Conservation (phyloP, 2,113 vertebrate genomes). For the Elachura formosa region DNA sequence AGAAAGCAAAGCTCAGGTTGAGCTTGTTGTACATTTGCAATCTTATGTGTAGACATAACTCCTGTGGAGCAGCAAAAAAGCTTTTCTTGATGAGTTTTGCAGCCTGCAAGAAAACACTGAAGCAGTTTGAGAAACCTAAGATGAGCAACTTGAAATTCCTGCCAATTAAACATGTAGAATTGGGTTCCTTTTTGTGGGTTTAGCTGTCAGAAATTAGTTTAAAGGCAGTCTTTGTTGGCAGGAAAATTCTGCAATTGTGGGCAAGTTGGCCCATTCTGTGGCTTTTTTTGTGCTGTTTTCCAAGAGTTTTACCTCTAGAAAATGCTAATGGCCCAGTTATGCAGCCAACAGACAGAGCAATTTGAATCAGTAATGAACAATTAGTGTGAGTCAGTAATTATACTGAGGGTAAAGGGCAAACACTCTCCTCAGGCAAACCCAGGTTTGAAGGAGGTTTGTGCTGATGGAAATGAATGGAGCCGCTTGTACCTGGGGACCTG, state of each 20-base stretch:
- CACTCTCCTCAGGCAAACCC: neutral
- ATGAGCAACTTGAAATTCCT: neutral
- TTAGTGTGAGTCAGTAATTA: slow-evolving; percentile 36
- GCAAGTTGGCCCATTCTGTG: neutral
- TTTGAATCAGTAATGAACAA: slow-evolving; percentile 21
- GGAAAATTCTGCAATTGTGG: neutral
- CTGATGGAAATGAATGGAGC: neutral
- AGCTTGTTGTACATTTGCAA: neutral
- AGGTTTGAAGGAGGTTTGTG: neutral
- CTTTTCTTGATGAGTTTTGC: neutral
- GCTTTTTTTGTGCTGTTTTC: neutral
- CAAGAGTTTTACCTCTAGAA: slow-evolving; percentile 1
- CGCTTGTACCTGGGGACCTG: neutral
- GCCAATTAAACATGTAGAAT: neutral
- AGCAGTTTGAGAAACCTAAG: neutral
- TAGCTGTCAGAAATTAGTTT: neutral
- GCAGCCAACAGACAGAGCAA: neutral
- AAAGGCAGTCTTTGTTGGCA: neutral
- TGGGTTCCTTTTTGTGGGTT: neutral
- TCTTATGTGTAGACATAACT: neutral
- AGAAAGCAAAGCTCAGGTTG: neutral
- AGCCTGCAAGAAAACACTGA: neutral
- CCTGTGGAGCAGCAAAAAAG: neutral
- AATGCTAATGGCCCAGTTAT: neutral
- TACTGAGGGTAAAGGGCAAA: neutral